These are phyloP conservation scores for Phaonia tiefii DNA, from an alignment of 2,888 invertebrate genomes.

Conservation along the genomic window DNA sequence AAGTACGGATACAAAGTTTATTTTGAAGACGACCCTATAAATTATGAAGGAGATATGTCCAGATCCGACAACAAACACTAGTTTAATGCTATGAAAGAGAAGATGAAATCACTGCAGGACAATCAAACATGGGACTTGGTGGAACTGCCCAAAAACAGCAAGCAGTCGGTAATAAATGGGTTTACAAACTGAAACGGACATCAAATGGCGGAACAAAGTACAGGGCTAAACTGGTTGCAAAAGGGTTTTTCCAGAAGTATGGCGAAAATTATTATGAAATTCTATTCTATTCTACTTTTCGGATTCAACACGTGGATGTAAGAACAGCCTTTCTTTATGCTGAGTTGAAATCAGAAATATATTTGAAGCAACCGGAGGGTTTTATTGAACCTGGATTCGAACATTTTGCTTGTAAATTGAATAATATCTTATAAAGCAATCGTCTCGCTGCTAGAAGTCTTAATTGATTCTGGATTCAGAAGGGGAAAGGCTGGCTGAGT, in stretches of 20 bases:
- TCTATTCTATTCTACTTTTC: conserved; percentile 21
- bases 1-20: conserved; percentile 31
- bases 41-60: conserved; percentile 42
- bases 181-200: conserved; percentile 43
- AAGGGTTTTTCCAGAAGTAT: conserved; percentile 50
- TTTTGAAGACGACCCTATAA: conserved; percentile 7
- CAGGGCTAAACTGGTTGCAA: conserved; percentile 42
- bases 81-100: conserved; percentile 40
- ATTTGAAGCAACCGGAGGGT: no score
- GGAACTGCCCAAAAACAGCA: conserved; percentile 25
- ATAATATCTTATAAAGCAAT: conserved; percentile 13
- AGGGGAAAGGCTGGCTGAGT: conserved; percentile 44
- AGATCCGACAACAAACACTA: conserved; percentile 24
- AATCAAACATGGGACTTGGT: conserved; percentile 32
- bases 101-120: no score
- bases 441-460: no score
- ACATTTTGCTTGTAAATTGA: conserved; percentile 30
- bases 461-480: conserved; percentile 49
- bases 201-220: conserved; percentile 32
- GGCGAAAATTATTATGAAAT: conserved; percentile 45
- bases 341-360: conserved; percentile 38
- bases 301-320: conserved; percentile 35
- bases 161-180: conserved; percentile 48
- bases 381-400: no score
- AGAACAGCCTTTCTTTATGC: conserved; percentile 51